Percentiles rank a stretch among this genome's conserved stretches.
Conservation (phyloP, 2,888 invertebrate genomes). For the Dryobota labecula region DNA sequence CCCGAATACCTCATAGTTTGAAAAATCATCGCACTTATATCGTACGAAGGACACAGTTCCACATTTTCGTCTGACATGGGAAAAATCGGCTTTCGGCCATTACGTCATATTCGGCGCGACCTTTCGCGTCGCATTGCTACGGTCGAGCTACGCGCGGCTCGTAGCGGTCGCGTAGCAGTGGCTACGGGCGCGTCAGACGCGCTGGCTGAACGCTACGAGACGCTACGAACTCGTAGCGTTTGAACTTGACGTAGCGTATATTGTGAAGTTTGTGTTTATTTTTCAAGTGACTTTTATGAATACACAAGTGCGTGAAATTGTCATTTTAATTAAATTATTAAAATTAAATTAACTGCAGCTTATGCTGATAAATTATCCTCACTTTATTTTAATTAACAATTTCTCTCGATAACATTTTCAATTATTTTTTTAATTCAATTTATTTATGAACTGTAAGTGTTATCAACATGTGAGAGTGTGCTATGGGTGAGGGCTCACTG, state of each 20-base stretch:
- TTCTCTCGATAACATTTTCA: neutral
- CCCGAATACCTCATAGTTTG: constrained; percentile 45
- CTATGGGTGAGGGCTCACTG: constrained; percentile 81
- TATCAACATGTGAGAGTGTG: constrained; percentile 65
- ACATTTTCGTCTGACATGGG: constrained; percentile 52
- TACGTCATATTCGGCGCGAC: constrained; percentile 77
- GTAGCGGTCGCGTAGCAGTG: constrained; percentile 82
- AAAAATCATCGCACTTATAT: constrained; percentile 61
- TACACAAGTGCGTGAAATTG: constrained; percentile 11
- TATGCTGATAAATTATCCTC: constrained; percentile 3
- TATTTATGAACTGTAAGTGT: constrained; percentile 34
- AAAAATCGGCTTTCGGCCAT: constrained; percentile 59
- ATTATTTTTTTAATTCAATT: no score
- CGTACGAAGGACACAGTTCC: constrained; percentile 42
- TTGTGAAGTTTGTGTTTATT: constrained; percentile 42
- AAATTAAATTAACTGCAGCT: neutral
- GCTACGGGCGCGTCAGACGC: constrained; percentile 82
- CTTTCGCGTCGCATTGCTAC: constrained; percentile 77
- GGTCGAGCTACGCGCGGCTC: constrained; percentile 72
- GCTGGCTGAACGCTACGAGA: constrained; percentile 76
- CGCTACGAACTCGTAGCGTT: constrained; percentile 63
- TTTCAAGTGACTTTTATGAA: constrained; percentile 36
- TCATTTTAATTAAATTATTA: constrained; percentile 1
- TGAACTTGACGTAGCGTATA: constrained; percentile 53
- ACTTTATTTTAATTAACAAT: constrained; percentile 23